Percentiles rank a stretch among this genome's conserved stretches.
Evolutionary conservation across 2,113 vertebrate species (phyloP).

Genomic region (Ptyas mucosa): DNA sequence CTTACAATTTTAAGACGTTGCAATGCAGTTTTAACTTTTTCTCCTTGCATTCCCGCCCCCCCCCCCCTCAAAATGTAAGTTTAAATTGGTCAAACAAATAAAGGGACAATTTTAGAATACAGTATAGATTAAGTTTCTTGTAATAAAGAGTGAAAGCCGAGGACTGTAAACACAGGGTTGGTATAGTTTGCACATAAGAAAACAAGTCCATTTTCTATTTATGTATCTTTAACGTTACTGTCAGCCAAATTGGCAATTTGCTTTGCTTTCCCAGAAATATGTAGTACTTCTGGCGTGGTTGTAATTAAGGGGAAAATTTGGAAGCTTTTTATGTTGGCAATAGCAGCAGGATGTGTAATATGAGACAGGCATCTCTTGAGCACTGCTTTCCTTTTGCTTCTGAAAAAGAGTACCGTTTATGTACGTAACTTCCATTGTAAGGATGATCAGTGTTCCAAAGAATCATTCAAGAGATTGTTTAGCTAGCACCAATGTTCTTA

Average conservation of each 20-base stretch:
- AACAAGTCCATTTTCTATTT: slow-evolving; percentile 47
- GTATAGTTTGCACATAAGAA: slow-evolving; percentile 40
- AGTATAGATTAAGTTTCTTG: background rate
- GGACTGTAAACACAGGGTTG: slow-evolving; percentile 21
- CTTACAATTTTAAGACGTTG: background rate
- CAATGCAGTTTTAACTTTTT: background rate
- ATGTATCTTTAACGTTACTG: slow-evolving; percentile 54
- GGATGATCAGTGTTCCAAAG: too few relatives aligned
- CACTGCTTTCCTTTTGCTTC: slow-evolving; percentile 30
- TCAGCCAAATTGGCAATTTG: slow-evolving; percentile 54
- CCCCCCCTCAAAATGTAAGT: background rate
- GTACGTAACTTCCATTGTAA: background rate
- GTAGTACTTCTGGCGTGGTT: slow-evolving; percentile 48
- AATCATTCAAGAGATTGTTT: background rate
- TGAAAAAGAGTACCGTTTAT: background rate
- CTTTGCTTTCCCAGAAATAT: slow-evolving; percentile 66
- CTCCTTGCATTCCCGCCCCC: background rate
- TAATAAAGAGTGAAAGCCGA: slow-evolving; percentile 17
- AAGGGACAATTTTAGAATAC: slow-evolving; percentile 5
- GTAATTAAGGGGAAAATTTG: slow-evolving; percentile 55
- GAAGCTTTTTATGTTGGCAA: slow-evolving; percentile 40
- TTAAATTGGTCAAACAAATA: background rate
- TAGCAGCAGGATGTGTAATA: slow-evolving; percentile 37
- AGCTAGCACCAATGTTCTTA: background rate
- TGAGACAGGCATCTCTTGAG: slow-evolving; percentile 41